phyloP scores from a whole-genome alignment of 2,888 invertebrate genomes.

The Cheilosia pagana region DNA sequence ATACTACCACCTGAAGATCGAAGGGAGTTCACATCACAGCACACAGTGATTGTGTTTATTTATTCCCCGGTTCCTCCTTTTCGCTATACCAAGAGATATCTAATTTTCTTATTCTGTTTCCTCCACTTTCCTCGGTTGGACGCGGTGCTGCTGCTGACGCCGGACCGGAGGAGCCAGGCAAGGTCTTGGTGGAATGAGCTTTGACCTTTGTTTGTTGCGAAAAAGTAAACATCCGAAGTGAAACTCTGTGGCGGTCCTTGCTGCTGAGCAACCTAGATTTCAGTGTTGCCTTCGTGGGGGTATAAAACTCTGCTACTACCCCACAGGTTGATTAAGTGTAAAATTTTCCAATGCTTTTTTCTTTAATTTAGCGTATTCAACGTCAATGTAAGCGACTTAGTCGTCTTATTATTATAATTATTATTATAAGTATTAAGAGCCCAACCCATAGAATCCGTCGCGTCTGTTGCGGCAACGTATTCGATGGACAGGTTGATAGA shows the following conservation, averaged over 20 bases:
- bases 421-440: no score
- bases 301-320: background rate
- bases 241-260: background rate
- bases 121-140: background rate
- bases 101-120: slow-evolving; percentile 8
- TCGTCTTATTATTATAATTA: no score
- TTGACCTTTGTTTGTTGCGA: background rate
- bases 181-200: background rate
- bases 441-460: no score
- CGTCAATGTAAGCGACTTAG: no score
- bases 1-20: slow-evolving; percentile 46
- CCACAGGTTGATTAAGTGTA: no score
- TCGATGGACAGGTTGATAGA: no score
- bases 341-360: no score
- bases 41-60: slow-evolving; percentile 3
- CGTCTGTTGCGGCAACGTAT: no score
- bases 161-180: background rate
- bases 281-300: slow-evolving; percentile 1
- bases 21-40: slow-evolving; percentile 8
- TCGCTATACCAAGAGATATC: no score
- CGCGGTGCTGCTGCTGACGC: background rate
- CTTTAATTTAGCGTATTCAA: no score
- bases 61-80: background rate
- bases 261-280: background rate
- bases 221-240: slow-evolving; percentile 20